Base-by-base conservation (phyloP, 2,888 invertebrate genomes). In the Hydrotaea cyrtoneurina region DNA sequence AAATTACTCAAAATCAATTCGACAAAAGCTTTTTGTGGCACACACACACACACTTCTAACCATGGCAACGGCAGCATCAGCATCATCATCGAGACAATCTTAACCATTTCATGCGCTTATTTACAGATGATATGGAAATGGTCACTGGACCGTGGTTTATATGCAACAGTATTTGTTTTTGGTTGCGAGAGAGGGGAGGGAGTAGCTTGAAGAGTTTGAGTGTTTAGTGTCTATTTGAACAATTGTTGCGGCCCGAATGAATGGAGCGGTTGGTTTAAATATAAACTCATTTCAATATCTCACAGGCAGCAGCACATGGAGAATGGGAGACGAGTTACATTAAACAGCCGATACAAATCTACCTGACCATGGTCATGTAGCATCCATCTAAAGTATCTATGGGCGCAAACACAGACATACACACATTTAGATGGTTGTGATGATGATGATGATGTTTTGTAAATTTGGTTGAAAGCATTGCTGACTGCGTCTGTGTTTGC, bases 1-100 rank as follows among this genome's bases (percentile, higher is more conserved):
- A 85, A 85, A 85, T 85, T 82, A 85, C 82, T 74, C 82, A 82
- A 77, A 85, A 82, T 85, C 85, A 85, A 85, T 85, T 85, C 82
- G 76, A 79, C 80, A 82, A 85, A 85, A 85, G 82, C 73, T 79
- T 79, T 66, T 21, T 39, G 39, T n/a, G 69, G 11, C 15, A 69
- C 0, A 46, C 46, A 36, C 15, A 50, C 50, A 4, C 50, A n/a
- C 7, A 10, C 43, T n/a, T n/a, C 31, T n/a, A 8, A 59, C 23
- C 31, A 31, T 31, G 2, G 3, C 31, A 31, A 31, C 31, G 7
- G 31, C 31, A 31, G 31, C 31, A 2, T 31, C 31, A 4, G 31
- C 31, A 2, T 31, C 31, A 31, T 31, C 31, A 31, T 31, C 31
- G 3, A 31, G 31, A 31, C 31, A 59, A 5, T 23, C 26, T 59